These are phyloP conservation scores for Budorcas taxicolor DNA, from an alignment of 2,113 vertebrate species.

Conservation along the genomic window DNA sequence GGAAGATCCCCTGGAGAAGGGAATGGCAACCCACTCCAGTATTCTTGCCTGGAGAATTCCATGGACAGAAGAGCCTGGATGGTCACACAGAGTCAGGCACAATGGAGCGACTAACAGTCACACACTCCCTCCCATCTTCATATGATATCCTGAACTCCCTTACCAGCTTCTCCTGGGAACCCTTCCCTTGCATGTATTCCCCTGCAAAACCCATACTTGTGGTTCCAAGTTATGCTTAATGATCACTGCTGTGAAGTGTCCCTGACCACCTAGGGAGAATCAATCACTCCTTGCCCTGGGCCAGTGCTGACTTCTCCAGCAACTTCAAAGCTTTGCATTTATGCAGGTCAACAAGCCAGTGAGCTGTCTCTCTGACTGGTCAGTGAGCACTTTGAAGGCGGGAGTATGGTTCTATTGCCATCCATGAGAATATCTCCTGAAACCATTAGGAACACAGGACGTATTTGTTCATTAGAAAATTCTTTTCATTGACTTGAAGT, in stretches of 20 bases:
- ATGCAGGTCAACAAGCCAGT: background rate
- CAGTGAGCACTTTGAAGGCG: background rate
- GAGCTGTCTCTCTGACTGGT: background rate
- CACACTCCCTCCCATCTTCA: background rate
- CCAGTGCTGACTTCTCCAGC: background rate
- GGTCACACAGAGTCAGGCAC: background rate
- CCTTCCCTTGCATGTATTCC: background rate
- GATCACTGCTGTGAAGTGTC: background rate
- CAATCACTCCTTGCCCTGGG: background rate
- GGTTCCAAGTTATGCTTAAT: background rate
- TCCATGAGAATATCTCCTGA: background rate
- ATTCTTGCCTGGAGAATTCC: background rate
- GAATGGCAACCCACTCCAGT: background rate
- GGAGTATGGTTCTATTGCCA: rapidly evolving
- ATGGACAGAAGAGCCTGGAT: background rate
- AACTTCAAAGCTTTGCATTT: background rate
- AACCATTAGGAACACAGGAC: background rate
- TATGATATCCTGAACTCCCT: background rate
- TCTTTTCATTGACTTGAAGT: background rate
- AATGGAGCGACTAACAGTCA: background rate
- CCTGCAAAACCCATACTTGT: background rate
- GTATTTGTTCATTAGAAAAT: background rate
- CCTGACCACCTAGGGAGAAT: background rate
- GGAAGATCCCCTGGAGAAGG: background rate
- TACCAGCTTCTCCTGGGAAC: background rate